Percentiles rank a stretch among this genome's conserved stretches.
Evolutionary conservation across 2,797 vertebrate genomes (phyloP).

Genomic region (Limnodromus scolopaceus): DNA sequence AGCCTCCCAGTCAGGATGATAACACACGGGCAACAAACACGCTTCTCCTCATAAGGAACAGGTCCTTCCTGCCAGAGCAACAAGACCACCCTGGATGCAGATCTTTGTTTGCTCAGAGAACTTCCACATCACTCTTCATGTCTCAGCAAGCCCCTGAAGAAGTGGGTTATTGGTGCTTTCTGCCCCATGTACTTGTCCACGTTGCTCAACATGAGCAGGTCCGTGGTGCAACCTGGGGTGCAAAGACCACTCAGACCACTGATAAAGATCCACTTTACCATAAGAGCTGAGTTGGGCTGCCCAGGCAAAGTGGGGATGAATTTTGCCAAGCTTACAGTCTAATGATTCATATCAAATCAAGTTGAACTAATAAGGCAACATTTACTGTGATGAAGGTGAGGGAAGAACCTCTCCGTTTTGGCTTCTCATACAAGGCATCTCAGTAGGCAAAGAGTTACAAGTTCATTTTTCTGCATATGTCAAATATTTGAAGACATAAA

Average conservation of each 20-base stretch:
- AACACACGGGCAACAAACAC: neutral
- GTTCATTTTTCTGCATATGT: neutral
- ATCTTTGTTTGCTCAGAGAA: neutral
- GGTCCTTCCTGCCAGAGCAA: neutral
- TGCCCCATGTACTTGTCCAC: fast-evolving
- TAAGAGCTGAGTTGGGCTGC: neutral
- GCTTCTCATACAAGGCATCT: neutral
- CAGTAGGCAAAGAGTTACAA: neutral
- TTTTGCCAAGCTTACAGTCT: neutral
- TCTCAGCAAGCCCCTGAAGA: neutral
- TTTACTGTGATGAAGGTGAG: fast-evolving
- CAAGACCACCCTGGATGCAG: neutral
- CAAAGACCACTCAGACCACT: neutral
- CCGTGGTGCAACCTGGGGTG: too few species aligned
- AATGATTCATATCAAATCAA: neutral
- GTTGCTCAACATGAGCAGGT: fast-evolving
- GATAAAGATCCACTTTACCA: neutral
- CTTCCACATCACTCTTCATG: neutral
- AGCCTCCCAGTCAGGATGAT: neutral
- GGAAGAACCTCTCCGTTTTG: neutral
- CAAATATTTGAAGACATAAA: constrained; percentile 17
- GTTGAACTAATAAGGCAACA: neutral
- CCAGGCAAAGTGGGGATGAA: neutral
- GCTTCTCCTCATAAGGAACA: fast-evolving
- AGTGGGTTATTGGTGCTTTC: fast-evolving